Evolutionary conservation across 2,797 vertebrate species (phyloP), one percentile per base, ranked within the genome.

Genomic region (Chiloscyllium punctatum): DNA sequence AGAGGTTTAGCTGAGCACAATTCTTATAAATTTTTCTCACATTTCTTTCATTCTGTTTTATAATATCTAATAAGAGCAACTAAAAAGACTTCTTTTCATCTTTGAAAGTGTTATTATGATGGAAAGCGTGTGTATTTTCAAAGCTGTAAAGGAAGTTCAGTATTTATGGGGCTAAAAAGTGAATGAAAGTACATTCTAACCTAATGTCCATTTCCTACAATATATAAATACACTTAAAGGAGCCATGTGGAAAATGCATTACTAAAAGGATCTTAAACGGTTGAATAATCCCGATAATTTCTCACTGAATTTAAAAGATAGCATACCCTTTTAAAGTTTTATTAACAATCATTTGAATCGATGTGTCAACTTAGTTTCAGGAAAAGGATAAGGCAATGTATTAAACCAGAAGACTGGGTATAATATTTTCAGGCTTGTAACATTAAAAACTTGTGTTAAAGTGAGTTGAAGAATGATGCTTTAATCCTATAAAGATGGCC

Each of bases 111-210:
- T 92, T 92, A 92, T 42, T 92, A 92, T 92, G 90, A 92, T 92
- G 90, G 90, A 69, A 23, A 92, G 90, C 0, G 90, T 92, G 90
- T n/a, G 16, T 37, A 68, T 69, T 92, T 92, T 92, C 62, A 92
- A 92, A 42, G 90, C 90, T 69, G 90, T 42, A 48, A 27, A 92
- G 66, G n/a, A 92, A 92, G 37, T 92, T 92, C 66, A 69, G 62
- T 69, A 92, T 92, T 92, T 92, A 92, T 92, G 90, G 82, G 66
- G 90, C 90, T 92, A 69, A 92, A 92, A 69, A 69, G n/a, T 42
- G 90, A 69, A 92, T 92, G 90, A 42, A 69, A 69, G 90, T 92
- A 42, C 42, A 69, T 92, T 68, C 90, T 92, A 92, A 92, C 66
- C 18, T 27, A 42, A 92, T 66, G 90, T 37, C 66, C 90, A 92